Percentiles rank a stretch among this genome's conserved stretches.
Evolutionary conservation across 2,797 vertebrate species (phyloP).

Genomic region (Etheostoma perlongum): DNA sequence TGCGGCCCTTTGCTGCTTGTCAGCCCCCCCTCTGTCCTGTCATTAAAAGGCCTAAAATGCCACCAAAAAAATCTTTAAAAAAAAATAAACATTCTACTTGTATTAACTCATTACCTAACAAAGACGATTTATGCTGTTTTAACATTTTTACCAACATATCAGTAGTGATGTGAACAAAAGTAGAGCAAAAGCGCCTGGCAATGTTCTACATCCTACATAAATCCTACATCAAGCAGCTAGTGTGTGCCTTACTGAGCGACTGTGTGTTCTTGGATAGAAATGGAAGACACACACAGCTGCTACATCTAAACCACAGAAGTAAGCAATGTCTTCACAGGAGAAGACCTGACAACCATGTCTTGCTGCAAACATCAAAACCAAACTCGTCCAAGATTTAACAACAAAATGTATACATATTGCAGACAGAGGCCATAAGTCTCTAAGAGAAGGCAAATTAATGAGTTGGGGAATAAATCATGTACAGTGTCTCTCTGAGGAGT

Average conservation of each 20-base stretch:
- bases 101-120: slow-evolving; percentile 32
- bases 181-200: slow-evolving; percentile 22
- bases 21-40: no score
- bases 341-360: slow-evolving; percentile 51
- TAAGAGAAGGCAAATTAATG: slow-evolving; percentile 63
- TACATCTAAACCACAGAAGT: slow-evolving; percentile 33
- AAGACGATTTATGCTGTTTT: slow-evolving; percentile 19
- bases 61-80: no score
- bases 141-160: slow-evolving; percentile 42
- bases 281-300: slow-evolving; percentile 45
- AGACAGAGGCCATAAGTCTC: slow-evolving; percentile 39
- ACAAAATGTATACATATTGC: slow-evolving; percentile 60
- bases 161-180: slow-evolving; percentile 38
- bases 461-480: slow-evolving; percentile 73
- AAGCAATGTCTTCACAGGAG: slow-evolving; percentile 30
- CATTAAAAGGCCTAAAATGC: no score
- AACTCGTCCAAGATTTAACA: slow-evolving; percentile 64
- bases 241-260: slow-evolving; percentile 27
- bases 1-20: no score
- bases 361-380: slow-evolving; percentile 49
- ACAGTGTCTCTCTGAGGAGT: slow-evolving; percentile 62
- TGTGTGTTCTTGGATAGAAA: slow-evolving; percentile 37
- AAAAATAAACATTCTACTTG: slow-evolving; percentile 13
- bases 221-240: slow-evolving; percentile 51
- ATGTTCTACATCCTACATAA: slow-evolving; percentile 39